phyloP scores from a whole-genome alignment of 2,888 invertebrate genomes.

The Sericinus montela region DNA sequence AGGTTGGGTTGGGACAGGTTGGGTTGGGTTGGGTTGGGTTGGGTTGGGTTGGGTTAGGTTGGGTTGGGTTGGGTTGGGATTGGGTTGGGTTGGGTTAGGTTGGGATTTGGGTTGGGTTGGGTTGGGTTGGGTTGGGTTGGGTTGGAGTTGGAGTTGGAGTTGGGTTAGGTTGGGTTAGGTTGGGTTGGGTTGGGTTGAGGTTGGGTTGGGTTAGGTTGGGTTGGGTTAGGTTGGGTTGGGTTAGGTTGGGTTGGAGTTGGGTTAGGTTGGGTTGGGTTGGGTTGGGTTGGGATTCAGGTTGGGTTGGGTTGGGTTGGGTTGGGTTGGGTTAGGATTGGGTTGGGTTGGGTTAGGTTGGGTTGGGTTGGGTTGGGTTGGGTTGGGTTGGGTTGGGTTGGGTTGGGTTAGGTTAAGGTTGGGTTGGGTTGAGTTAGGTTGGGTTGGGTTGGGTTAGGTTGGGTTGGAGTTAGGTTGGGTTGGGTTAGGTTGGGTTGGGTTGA shows the following conservation, averaged over 20 bases:
- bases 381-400: conserved; percentile 21
- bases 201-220: no score
- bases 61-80: conserved; percentile 24
- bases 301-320: conserved; percentile 21
- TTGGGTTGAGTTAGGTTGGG: conserved; percentile 20
- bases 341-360: conserved; percentile 24
- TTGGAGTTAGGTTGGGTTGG: no score
- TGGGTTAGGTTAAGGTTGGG: conserved; percentile 1
- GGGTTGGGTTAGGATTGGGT: no score
- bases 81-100: no score
- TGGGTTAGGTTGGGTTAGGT: not conserved
- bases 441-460: conserved; percentile 24
- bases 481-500: conserved; percentile 23
- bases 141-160: no score
- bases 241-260: no score
- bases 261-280: no score
- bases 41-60: conserved; percentile 22
- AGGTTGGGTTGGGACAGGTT: no score
- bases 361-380: conserved; percentile 21
- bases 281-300: no score
- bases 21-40: no score
- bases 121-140: no score
- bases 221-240: conserved; percentile 25
- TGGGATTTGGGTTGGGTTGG: conserved; percentile 21
- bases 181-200: conserved; percentile 2